These are phyloP conservation scores for Aphidius ervi DNA, from an alignment of 1,140 invertebrate genomes.

Conservation along the genomic window DNA sequence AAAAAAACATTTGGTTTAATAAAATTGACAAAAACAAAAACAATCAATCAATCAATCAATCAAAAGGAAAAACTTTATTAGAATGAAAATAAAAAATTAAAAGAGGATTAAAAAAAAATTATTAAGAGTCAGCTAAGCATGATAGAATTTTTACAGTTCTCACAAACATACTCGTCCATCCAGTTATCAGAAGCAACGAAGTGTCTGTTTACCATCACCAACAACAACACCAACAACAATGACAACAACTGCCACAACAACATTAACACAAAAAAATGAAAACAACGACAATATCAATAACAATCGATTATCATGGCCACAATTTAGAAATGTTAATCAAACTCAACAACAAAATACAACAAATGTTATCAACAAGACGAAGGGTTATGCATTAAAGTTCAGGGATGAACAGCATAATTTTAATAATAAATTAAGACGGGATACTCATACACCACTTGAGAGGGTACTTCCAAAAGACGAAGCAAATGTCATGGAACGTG, in stretches of 20 bases:
- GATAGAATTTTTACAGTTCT: constrained; percentile 51
- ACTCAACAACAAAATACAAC: constrained; percentile 39
- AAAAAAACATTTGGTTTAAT: neutral
- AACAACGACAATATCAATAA: constrained; percentile 52
- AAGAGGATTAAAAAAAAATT: constrained; percentile 8
- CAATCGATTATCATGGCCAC: constrained; percentile 54
- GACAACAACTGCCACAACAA: constrained; percentile 41
- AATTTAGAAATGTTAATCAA: constrained; percentile 54
- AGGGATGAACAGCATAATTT: constrained; percentile 48
- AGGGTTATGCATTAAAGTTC: constrained; percentile 43
- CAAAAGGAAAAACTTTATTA: neutral
- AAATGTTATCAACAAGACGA: constrained; percentile 38
- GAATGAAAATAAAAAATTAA: constrained; percentile 3
- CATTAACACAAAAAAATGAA: constrained; percentile 46
- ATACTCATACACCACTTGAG: constrained; percentile 52
- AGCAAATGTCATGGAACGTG: constrained; percentile 73
- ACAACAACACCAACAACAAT: constrained; percentile 35
- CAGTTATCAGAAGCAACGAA: constrained; percentile 53
- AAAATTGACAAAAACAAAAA: no score
- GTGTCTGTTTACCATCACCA: constrained; percentile 46
- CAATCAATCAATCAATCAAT: neutral
- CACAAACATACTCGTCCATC: constrained; percentile 50
- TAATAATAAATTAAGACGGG: constrained; percentile 51
- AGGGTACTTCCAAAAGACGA: constrained; percentile 64
- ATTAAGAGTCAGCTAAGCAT: constrained; percentile 38